phyloP scores from a whole-genome alignment of 1,140 invertebrate species.

The Drosophila baimaii region DNA sequence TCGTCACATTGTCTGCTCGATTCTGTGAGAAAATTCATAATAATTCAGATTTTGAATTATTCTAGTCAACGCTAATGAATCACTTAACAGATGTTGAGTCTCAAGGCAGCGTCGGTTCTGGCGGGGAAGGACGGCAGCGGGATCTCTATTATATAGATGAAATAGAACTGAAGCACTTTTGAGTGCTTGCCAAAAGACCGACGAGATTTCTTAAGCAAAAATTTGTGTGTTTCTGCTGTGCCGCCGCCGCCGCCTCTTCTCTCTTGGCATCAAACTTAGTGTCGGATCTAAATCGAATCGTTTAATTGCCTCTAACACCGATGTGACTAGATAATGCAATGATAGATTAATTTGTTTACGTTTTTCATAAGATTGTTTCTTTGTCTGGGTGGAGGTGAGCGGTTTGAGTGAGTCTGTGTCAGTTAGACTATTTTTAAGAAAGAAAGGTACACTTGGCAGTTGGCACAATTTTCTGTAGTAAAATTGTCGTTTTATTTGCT shows the following conservation, averaged over 20 bases:
- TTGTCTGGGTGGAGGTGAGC: slow-evolving; percentile 21
- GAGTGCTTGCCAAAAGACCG: slow-evolving; percentile 59
- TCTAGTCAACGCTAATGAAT: slow-evolving; percentile 66
- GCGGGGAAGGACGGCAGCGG: slow-evolving; percentile 3
- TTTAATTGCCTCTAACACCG: slow-evolving; percentile 70
- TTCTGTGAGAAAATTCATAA: slow-evolving; percentile 43
- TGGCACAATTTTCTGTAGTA: slow-evolving; percentile 51
- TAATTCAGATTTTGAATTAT: slow-evolving; percentile 55
- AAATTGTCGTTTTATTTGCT: slow-evolving; percentile 20
- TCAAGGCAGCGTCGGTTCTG: slow-evolving; percentile 23
- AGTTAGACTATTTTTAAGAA: slow-evolving; percentile 48
- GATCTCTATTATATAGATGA: slow-evolving; percentile 47
- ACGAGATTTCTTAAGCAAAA: slow-evolving; percentile 25
- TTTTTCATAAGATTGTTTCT: slow-evolving; percentile 55
- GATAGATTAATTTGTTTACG: slow-evolving; percentile 81
- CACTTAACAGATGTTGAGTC: slow-evolving; percentile 75
- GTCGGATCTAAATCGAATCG: slow-evolving; percentile 73
- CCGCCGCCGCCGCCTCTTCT: no score
- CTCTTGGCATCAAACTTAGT: slow-evolving; percentile 53
- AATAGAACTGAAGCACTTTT: slow-evolving; percentile 58
- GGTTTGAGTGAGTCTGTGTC: neutral
- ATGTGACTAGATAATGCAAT: slow-evolving; percentile 62
- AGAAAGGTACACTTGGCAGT: slow-evolving; percentile 63
- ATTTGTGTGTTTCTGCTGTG: slow-evolving; percentile 9
- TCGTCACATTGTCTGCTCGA: slow-evolving; percentile 70